These are phyloP conservation scores for Globicephala melas DNA, from an alignment of 2,113 vertebrate species.

Conservation along the genomic window DNA sequence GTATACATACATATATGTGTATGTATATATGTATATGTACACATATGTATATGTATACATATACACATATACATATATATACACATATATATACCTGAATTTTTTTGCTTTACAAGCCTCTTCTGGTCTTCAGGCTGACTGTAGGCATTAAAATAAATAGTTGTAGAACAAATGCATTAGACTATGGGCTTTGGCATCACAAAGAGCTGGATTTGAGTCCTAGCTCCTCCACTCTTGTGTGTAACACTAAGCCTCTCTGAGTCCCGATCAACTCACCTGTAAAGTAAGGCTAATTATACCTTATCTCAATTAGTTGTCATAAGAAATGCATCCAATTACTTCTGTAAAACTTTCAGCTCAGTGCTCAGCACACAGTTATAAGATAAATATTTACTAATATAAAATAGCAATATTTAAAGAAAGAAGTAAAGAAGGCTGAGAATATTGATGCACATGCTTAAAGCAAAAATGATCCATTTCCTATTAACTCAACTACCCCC, in stretches of 20 bases:
- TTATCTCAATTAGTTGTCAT: not conserved
- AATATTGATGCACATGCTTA: not conserved
- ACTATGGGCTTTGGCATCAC: not conserved
- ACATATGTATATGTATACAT: not conserved
- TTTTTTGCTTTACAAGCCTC: too few species aligned
- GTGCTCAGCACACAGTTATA: not conserved
- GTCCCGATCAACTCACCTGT: not conserved
- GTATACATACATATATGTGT: not conserved
- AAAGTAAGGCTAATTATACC: not conserved
- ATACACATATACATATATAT: rapidly evolving
- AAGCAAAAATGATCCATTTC: not conserved
- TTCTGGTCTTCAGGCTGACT: not conserved
- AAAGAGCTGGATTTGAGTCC: not conserved
- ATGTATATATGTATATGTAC: not conserved
- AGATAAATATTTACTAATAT: not conserved
- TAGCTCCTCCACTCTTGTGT: not conserved
- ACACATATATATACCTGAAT: not conserved
- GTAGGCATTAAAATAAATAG: not conserved
- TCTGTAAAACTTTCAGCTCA: not conserved
- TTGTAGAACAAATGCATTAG: not conserved
- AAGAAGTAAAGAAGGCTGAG: not conserved
- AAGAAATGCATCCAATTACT: not conserved
- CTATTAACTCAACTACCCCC: not conserved
- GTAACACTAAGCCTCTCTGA: not conserved
- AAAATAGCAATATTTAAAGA: not conserved